phyloP scores from a whole-genome alignment of 1,140 invertebrate genomes.

The Lethrus apterus region DNA sequence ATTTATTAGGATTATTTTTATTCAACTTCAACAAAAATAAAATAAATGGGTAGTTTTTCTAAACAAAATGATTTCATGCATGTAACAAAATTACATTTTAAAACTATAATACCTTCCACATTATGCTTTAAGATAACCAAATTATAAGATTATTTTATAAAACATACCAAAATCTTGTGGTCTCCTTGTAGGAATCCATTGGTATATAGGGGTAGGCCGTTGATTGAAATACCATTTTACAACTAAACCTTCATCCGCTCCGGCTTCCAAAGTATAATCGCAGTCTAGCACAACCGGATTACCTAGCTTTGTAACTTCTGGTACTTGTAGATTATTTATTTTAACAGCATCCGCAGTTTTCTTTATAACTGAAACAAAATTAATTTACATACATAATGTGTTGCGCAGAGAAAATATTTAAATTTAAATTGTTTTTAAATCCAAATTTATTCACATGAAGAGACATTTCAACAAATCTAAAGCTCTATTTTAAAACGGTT shows the following conservation, averaged over 20 bases:
- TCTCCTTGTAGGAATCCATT: constrained; percentile 62
- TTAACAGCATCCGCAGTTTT: constrained; percentile 37
- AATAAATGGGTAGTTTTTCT: no score
- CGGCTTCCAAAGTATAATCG: constrained; percentile 58
- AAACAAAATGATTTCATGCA: no score
- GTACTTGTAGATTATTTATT: constrained; percentile 62
- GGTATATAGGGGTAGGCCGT: constrained; percentile 59
- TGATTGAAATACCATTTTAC: constrained; percentile 75
- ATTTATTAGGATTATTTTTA: no score
- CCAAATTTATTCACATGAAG: neutral
- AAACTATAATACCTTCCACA: no score
- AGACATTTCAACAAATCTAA: neutral
- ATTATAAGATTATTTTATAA: neutral
- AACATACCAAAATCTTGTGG: constrained; percentile 52
- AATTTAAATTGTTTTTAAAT: neutral
- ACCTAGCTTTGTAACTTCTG: constrained; percentile 58
- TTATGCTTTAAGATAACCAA: no score
- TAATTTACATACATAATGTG: neutral
- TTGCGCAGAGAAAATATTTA: no score
- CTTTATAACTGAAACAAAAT: neutral
- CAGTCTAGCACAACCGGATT: constrained; percentile 66
- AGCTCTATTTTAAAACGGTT: neutral
- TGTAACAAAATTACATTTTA: no score
- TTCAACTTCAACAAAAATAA: no score
- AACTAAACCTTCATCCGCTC: constrained; percentile 49